Conservation (phyloP, 2,888 invertebrate species). For the Acheta domesticus region DNA sequence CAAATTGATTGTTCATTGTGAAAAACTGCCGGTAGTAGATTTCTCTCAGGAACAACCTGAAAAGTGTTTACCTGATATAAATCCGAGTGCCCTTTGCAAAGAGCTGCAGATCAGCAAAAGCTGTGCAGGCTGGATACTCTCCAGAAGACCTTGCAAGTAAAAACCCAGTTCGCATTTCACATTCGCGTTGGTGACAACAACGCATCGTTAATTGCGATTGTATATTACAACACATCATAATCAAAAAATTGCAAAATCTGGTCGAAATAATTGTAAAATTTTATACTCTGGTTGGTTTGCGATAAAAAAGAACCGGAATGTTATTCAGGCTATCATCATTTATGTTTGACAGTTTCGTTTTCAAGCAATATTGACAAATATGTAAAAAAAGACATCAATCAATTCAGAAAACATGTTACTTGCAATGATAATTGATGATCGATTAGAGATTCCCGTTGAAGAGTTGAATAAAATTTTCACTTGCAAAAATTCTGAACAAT, state of each 20-base stretch:
- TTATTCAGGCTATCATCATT: conserved; percentile 34
- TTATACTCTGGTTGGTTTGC: conserved; percentile 38
- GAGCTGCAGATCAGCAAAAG: conserved; percentile 34
- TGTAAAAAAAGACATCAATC: conserved; percentile 37
- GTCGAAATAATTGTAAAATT: conserved; percentile 36
- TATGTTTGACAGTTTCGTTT: conserved; percentile 32
- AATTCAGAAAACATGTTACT: conserved; percentile 41
- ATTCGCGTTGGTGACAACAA: conserved; percentile 35
- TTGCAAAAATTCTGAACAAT: background rate
- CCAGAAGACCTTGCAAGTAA: conserved; percentile 33
- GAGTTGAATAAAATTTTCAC: background rate
- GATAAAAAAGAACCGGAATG: conserved; percentile 34
- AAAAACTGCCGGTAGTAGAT: conserved; percentile 29
- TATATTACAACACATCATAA: conserved; percentile 38
- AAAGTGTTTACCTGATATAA: background rate
- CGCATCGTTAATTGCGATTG: conserved; percentile 34
- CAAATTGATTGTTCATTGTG: conserved; percentile 37
- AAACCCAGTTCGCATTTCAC: conserved; percentile 36
- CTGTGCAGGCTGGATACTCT: conserved; percentile 34
- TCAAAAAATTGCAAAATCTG: conserved; percentile 31
- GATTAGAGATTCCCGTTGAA: background rate
- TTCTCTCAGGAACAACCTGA: conserved; percentile 12
- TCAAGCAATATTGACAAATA: conserved; percentile 31
- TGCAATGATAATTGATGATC: conserved; percentile 24
- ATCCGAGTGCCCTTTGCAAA: conserved; percentile 34